phyloP scores from a whole-genome alignment of 2,797 vertebrate genomes.

The Danio choprae region DNA sequence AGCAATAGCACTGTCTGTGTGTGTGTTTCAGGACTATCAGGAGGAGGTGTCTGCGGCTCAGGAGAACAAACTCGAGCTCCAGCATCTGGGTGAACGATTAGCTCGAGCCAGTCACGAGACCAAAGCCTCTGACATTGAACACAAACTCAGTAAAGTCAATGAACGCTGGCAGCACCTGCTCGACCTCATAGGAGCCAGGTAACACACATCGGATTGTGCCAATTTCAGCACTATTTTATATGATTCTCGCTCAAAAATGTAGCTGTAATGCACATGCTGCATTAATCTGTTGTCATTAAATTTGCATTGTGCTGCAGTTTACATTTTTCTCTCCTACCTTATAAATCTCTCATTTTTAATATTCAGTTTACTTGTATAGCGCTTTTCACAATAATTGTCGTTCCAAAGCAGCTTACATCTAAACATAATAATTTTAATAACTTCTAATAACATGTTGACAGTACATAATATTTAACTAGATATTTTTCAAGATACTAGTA shows the following conservation, averaged over 20 bases:
- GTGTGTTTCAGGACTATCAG: slow-evolving; percentile 87
- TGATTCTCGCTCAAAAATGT: not conserved
- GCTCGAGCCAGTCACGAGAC: slow-evolving; percentile 91
- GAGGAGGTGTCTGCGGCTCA: slow-evolving; percentile 91
- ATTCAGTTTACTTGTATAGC: not conserved
- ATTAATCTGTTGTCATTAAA: not conserved
- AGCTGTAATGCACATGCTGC: not conserved
- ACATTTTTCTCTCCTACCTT: not conserved
- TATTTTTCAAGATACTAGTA: no score
- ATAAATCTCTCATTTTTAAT: not conserved
- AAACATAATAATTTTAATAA: no score
- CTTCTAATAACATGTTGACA: no score
- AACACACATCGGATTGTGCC: slow-evolving; percentile 40
- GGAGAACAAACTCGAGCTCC: slow-evolving; percentile 93
- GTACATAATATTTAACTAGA: no score
- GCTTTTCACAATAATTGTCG: no score
- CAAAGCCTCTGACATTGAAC: slow-evolving; percentile 94
- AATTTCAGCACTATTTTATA: not conserved
- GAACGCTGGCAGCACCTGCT: slow-evolving; percentile 98
- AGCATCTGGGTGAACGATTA: slow-evolving; percentile 92
- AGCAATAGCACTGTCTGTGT: not conserved
- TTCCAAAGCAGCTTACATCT: no score
- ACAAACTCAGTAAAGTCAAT: slow-evolving; percentile 93
- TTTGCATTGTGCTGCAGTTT: not conserved
- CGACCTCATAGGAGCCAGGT: slow-evolving; percentile 97